Conservation (phyloP, 2,797 vertebrate genomes). For the Fratercula arctica region DNA sequence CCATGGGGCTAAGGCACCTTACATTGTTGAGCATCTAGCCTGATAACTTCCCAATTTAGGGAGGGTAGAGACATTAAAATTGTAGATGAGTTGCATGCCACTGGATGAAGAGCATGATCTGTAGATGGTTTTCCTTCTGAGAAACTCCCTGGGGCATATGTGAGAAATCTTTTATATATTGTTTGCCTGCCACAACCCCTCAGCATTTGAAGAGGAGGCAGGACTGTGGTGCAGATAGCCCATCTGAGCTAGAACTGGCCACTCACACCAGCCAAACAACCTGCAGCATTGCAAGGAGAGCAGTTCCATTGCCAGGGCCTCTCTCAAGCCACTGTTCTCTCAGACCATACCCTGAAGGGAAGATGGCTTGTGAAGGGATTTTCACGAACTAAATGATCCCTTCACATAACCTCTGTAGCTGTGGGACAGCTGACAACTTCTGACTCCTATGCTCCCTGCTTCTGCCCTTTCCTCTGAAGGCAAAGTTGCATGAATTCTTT, state of each 20-base stretch:
- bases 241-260: background rate
- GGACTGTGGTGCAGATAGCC: background rate
- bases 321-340: background rate
- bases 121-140: background rate
- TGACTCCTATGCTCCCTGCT: background rate
- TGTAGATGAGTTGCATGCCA: fast-evolving
- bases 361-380: background rate
- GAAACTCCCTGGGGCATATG: background rate
- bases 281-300: background rate
- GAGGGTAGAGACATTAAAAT: background rate
- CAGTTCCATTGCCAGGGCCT: background rate
- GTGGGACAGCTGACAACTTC: background rate
- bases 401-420: background rate
- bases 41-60: background rate
- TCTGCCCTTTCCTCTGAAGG: background rate
- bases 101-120: background rate
- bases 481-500: background rate
- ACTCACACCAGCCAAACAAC: background rate
- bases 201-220: background rate
- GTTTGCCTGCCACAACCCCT: background rate
- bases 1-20: background rate
- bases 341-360: background rate
- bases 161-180: background rate
- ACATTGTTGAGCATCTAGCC: background rate
- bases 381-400: background rate